These are phyloP conservation scores for Andricus grossulariae DNA, from an alignment of 1,140 invertebrate species.

Conservation along the genomic window DNA sequence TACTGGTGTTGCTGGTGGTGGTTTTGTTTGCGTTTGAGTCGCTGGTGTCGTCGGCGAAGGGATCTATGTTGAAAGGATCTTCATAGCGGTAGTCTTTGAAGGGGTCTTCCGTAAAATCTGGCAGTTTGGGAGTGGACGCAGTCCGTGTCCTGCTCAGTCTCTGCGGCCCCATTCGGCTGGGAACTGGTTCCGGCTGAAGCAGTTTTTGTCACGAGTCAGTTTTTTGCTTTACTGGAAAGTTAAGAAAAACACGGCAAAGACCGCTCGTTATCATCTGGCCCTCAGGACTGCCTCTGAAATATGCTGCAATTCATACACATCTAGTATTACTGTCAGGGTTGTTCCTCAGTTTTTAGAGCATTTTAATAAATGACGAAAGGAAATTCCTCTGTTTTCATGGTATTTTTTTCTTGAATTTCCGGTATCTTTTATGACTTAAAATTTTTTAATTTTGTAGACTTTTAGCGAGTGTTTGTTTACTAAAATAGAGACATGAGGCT, in stretches of 20 bases:
- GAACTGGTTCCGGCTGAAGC: conserved; percentile 71
- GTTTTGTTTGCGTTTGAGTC: conserved; percentile 58
- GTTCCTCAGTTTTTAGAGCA: background rate
- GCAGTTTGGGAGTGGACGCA: conserved; percentile 63
- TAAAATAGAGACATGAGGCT: too few relatives aligned
- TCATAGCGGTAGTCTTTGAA: conserved; percentile 90
- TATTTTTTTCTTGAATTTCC: too few relatives aligned
- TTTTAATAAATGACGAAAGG: too few relatives aligned
- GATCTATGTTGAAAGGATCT: conserved; percentile 78
- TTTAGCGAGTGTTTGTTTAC: too few relatives aligned
- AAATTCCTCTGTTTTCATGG: too few relatives aligned
- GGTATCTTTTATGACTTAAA: too few relatives aligned
- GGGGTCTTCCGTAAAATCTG: conserved; percentile 89
- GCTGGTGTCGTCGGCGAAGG: conserved; percentile 64
- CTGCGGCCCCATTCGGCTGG: conserved; percentile 61
- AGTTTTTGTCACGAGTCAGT: conserved; percentile 67
- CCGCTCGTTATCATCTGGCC: conserved; percentile 62
- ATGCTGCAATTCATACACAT: conserved; percentile 1
- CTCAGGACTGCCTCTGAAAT: conserved; percentile 49
- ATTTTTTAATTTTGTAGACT: too few relatives aligned
- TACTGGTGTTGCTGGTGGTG: conserved; percentile 33
- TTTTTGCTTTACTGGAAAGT: conserved; percentile 68
- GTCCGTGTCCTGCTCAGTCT: conserved; percentile 57
- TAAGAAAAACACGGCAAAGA: conserved; percentile 61
- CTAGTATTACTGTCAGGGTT: background rate